phyloP scores from a whole-genome alignment of 1,140 invertebrate species.

The Drosophila seguyi region DNA sequence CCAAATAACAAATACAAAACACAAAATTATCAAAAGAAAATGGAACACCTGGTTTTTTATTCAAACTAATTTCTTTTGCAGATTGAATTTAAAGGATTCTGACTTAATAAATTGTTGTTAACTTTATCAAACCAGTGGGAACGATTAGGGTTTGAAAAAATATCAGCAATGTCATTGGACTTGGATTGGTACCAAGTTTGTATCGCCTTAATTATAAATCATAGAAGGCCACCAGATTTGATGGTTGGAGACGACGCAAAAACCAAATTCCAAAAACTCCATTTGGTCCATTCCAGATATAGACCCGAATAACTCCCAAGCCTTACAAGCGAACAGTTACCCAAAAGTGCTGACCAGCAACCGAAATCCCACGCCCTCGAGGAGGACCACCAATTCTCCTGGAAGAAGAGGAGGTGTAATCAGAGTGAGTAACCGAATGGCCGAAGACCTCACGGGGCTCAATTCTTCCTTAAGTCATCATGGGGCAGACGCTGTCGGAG shows the following conservation, averaged over 20 bases:
- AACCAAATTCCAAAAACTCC: conserved; percentile 29
- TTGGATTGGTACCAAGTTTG: too few relatives aligned
- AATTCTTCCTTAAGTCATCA: conserved; percentile 79
- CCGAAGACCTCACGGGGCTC: background rate
- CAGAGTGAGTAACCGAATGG: conserved; percentile 28
- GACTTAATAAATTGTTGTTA: background rate
- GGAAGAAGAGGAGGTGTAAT: background rate
- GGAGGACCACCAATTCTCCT: background rate
- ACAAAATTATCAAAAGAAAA: conserved; percentile 56
- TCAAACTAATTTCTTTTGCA: background rate
- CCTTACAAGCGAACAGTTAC: background rate
- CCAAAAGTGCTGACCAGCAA: background rate
- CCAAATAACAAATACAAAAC: conserved; percentile 61
- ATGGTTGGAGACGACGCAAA: background rate
- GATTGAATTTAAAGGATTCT: background rate
- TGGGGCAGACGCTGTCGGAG: conserved; percentile 98
- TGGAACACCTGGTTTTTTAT: conserved; percentile 2
- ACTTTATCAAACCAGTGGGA: background rate
- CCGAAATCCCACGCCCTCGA: background rate
- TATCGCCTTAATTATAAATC: background rate
- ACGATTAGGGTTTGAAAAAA: too few relatives aligned
- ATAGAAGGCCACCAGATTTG: background rate
- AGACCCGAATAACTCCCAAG: background rate
- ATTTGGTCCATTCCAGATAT: conserved; percentile 1
- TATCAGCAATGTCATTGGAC: too few relatives aligned